phyloP scores from a whole-genome alignment of 2,797 vertebrate species.

The Betta splendens region DNA sequence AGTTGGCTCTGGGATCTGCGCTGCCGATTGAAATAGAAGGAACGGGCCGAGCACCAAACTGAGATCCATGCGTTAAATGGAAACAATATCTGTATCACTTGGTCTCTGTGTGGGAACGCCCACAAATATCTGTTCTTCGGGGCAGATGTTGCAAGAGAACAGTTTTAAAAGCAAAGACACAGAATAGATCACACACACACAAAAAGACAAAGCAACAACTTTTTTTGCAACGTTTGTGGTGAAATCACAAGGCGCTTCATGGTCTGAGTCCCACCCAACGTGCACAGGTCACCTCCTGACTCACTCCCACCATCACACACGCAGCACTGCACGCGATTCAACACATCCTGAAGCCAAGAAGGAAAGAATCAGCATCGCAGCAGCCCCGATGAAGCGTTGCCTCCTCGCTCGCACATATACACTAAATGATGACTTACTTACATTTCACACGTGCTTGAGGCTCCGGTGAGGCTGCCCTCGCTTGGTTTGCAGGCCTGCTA shows the following conservation, averaged over 20 bases:
- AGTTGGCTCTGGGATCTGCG: no score
- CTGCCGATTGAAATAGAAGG: background rate
- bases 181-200: no score
- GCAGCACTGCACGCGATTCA: slow-evolving; percentile 25
- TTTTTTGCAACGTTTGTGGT: background rate
- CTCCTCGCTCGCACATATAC: background rate
- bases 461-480: background rate
- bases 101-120: background rate
- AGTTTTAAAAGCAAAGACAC: slow-evolving; percentile 36
- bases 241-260: slow-evolving; percentile 2
- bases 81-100: background rate
- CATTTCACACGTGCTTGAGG: background rate
- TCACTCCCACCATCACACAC: slow-evolving; percentile 15
- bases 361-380: background rate
- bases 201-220: no score
- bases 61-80: background rate
- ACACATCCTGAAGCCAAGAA: slow-evolving; percentile 10
- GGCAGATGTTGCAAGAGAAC: slow-evolving; percentile 39
- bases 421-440: background rate
- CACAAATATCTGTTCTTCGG: slow-evolving; percentile 28
- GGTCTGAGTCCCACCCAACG: slow-evolving; percentile 24
- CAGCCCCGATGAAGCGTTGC: background rate
- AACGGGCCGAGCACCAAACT: slow-evolving; percentile 2
- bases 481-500: background rate
- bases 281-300: slow-evolving; percentile 16